Conservation (phyloP, 2,113 vertebrate species). For the Acinonyx jubatus region DNA sequence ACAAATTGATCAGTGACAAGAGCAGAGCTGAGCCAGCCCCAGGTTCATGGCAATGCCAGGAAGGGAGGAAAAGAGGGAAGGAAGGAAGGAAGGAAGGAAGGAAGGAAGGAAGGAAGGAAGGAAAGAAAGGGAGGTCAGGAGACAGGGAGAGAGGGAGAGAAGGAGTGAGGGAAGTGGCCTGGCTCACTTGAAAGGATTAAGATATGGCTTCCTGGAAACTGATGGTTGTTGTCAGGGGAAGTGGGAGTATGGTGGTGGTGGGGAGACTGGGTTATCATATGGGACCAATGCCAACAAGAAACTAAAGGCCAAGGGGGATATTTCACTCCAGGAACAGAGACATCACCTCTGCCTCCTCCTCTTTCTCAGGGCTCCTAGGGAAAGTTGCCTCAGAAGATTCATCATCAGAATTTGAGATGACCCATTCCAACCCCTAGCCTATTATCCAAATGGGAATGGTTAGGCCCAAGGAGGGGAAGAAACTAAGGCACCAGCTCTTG, state of each 20-base stretch:
- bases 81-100: neutral
- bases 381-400: constrained; percentile 21
- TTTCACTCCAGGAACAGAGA: constrained; percentile 4
- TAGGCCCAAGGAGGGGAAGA: neutral
- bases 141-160: neutral
- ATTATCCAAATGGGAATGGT: neutral
- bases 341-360: neutral
- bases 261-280: neutral
- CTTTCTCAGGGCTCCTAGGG: neutral
- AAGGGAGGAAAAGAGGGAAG: neutral
- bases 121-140: neutral
- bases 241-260: neutral
- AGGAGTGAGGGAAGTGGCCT: neutral
- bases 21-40: neutral
- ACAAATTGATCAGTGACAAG: neutral
- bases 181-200: neutral
- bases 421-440: neutral
- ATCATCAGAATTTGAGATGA: constrained; percentile 28
- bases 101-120: neutral
- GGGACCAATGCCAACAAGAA: neutral
- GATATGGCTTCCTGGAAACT: neutral
- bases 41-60: neutral
- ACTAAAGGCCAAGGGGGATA: neutral
- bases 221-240: neutral
- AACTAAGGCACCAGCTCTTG: neutral